Evolutionary conservation across 1,140 invertebrate species (phyloP), one percentile per base, ranked within the genome.

Genomic region (Ostrea edulis): DNA sequence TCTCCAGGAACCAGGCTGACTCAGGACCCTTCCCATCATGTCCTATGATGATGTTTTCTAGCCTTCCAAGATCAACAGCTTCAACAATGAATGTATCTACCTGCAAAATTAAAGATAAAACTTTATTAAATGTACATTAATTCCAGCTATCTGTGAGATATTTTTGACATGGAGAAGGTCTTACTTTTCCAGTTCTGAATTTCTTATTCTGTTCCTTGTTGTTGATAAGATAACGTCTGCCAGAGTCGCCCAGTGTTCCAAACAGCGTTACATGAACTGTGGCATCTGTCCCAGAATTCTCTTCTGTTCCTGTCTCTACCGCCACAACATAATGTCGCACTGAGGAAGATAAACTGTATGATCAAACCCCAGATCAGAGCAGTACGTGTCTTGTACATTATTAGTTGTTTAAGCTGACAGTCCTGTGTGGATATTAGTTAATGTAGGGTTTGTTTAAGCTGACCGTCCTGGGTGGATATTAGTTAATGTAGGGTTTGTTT

Each of bases 1-100:
- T 93, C 29, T 94, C 93, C 14, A 94, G 90, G 58, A 92, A 93
- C 94, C 94, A 95, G 35, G 91, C 92, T 12, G 91, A 87, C 8
- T 92, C 92, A 9, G 89, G 77, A 22, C 88, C 91, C 82, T 87
- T 85, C 11, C 92, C 92, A 92, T 93, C 91, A 88, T 93, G 92
- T 81, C 94, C 94, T n/a, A 94, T 90, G 71, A 92, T 85, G 25
- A 94, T 89, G 58, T 92, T 93, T 85, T 92, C 91, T 35, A 94
- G 89, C 44, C 90, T 82, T 68, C 93, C 93, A 20, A 94, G 87
- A 87, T 92, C 92, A 0, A 94, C 93, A 58, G 93, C 94, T 87
- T 94, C 93, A 25, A 94, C 82, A 25, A 87, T 62, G 68, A 94
- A 94, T 8, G 87, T 87, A 82, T 94, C 93, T n/a, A 91, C 88